These are phyloP conservation scores for Epinephelus awoara DNA, from an alignment of 2,797 vertebrate genomes.

Conservation along the genomic window DNA sequence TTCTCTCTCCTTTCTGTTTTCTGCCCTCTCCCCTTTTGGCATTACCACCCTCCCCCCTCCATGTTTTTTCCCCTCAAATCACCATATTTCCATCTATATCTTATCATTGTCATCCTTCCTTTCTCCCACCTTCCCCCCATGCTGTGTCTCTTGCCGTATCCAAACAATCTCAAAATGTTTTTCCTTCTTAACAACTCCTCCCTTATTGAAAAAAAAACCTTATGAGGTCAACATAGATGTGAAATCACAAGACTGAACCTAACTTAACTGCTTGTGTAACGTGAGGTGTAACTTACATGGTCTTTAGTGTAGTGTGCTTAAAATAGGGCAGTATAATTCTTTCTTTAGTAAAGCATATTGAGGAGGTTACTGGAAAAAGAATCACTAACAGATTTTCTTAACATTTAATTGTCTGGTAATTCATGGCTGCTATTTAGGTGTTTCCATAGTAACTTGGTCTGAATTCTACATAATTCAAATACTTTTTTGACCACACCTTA, in stretches of 20 bases:
- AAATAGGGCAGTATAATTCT: background rate
- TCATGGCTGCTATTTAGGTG: background rate
- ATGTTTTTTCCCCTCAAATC: slow-evolving; percentile 81
- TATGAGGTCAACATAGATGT: slow-evolving; percentile 20
- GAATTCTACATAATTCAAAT: background rate
- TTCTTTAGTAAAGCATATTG: background rate
- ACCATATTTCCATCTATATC: slow-evolving; percentile 79
- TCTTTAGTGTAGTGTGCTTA: background rate
- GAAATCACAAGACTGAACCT: slow-evolving; percentile 9
- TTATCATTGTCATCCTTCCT: slow-evolving; percentile 66
- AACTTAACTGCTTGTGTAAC: background rate
- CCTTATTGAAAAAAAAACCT: slow-evolving; percentile 19
- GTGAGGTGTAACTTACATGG: background rate
- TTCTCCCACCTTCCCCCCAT: slow-evolving; percentile 57
- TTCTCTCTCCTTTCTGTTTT: slow-evolving; percentile 69
- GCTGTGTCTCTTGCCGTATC: slow-evolving; percentile 36
- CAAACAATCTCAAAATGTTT: slow-evolving; percentile 27
- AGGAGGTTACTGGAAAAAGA: background rate
- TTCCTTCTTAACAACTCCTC: slow-evolving; percentile 24
- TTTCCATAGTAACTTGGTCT: slow-evolving; percentile 10
- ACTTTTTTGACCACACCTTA: background rate
- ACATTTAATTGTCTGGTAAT: background rate
- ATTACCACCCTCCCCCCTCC: slow-evolving; percentile 60
- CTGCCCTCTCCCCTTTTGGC: slow-evolving; percentile 80
- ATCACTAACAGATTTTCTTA: background rate